Evolutionary conservation across 2,113 vertebrate genomes (phyloP).

Genomic region (Chloropsis cyanopogon): DNA sequence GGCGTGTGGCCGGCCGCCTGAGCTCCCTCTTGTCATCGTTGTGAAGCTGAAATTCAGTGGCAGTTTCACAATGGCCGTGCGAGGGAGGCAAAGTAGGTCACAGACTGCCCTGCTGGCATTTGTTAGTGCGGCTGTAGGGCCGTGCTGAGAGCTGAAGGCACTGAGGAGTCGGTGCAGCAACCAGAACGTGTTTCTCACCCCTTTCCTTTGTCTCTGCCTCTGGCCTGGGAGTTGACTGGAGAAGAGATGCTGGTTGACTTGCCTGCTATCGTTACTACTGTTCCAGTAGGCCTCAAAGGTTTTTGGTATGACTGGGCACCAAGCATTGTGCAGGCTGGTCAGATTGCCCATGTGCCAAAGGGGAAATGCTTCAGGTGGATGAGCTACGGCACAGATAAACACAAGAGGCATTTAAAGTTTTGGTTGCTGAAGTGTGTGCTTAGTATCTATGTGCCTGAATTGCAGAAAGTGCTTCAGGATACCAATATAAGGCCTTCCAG

Average conservation of each 20-base stretch:
- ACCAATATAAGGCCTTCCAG: neutral
- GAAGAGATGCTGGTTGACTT: neutral
- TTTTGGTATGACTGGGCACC: neutral
- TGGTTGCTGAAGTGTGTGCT: neutral
- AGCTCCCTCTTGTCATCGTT: neutral
- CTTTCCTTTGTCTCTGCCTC: neutral
- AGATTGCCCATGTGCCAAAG: neutral
- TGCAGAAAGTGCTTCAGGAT: neutral
- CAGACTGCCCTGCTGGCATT: neutral
- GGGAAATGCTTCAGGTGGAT: neutral
- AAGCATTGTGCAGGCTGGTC: neutral
- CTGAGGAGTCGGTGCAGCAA: neutral
- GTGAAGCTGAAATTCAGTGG: slow-evolving; percentile 30
- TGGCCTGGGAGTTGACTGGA: neutral
- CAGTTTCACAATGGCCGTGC: neutral
- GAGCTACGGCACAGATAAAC: neutral
- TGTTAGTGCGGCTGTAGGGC: neutral
- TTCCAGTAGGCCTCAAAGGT: neutral
- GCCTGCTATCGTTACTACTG: rapidly evolving
- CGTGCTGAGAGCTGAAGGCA: neutral
- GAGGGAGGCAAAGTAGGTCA: slow-evolving; percentile 19
- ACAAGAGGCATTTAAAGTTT: neutral
- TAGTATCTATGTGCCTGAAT: neutral
- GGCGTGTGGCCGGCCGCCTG: neutral
- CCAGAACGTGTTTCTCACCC: neutral